phyloP scores from a whole-genome alignment of 1,140 invertebrate species.

The Batillaria attramentaria region DNA sequence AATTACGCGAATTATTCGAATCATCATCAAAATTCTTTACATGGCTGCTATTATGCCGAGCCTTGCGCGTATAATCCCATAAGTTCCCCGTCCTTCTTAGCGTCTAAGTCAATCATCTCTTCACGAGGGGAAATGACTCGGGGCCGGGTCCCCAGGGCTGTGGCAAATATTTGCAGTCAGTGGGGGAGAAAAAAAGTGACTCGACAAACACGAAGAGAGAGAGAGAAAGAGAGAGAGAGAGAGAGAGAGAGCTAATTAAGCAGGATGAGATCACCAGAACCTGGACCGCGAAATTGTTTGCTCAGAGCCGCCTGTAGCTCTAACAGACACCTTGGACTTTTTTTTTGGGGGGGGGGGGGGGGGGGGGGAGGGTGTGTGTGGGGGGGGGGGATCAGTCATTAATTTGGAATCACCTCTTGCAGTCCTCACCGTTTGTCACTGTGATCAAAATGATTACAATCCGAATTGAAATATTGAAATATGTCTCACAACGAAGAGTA shows the following conservation, averaged over 20 bases:
- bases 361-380: too few relatives aligned
- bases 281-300: slow-evolving; percentile 23
- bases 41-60: slow-evolving; percentile 19
- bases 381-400: too few relatives aligned
- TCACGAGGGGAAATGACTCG: slow-evolving; percentile 12
- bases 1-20: slow-evolving; percentile 22
- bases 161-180: slow-evolving; percentile 29
- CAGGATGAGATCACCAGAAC: slow-evolving; percentile 10
- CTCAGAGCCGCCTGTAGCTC: neutral
- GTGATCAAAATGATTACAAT: neutral
- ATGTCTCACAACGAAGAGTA: neutral
- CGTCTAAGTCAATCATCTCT: slow-evolving; percentile 29
- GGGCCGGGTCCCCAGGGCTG: neutral
- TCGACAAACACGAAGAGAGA: slow-evolving; percentile 7
- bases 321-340: neutral
- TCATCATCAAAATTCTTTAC: slow-evolving; percentile 27
- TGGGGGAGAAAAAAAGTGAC: slow-evolving; percentile 9
- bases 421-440: neutral
- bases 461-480: neutral
- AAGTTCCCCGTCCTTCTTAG: slow-evolving; percentile 27
- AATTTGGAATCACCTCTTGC: slow-evolving; percentile 12
- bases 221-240: too few relatives aligned
- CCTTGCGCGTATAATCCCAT: slow-evolving; percentile 20
- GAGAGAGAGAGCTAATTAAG: slow-evolving; percentile 23
- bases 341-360: too few relatives aligned